These are phyloP conservation scores for Melikaiella ostensackeni DNA, from an alignment of 2,888 invertebrate genomes.

Conservation along the genomic window DNA sequence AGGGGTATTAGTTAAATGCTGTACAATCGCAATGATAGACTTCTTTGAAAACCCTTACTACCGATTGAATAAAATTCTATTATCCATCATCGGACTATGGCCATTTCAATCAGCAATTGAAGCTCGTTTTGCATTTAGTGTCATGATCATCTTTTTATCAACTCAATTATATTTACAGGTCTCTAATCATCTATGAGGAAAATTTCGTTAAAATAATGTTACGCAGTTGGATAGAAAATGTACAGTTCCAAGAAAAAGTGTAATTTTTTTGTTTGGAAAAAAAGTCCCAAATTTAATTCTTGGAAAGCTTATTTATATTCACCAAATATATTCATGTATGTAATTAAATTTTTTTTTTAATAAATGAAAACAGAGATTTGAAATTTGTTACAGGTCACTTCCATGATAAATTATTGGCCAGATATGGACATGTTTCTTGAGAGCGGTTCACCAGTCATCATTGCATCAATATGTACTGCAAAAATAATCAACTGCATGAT, in stretches of 20 bases:
- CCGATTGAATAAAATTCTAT: slow-evolving; percentile 14
- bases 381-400: slow-evolving; percentile 6
- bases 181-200: neutral
- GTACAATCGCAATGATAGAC: neutral
- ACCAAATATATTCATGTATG: neutral
- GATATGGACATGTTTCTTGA: slow-evolving; percentile 22
- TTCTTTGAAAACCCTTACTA: slow-evolving; percentile 8
- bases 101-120: neutral
- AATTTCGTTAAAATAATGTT: neutral
- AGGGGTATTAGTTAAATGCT: neutral
- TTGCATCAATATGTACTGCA: neutral
- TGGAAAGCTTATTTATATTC: neutral
- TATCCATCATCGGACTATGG: slow-evolving; percentile 15
- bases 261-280: neutral
- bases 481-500: slow-evolving; percentile 2
- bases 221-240: neutral
- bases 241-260: no score
- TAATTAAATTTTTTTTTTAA: neutral
- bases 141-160: slow-evolving; percentile 4
- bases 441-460: neutral
- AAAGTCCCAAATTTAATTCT: neutral
- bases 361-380: neutral
- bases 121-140: neutral
- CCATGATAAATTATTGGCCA: slow-evolving; percentile 16
- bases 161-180: slow-evolving; percentile 28